phyloP scores from a whole-genome alignment of 2,888 invertebrate genomes.

The Tetragonisca angustula region DNA sequence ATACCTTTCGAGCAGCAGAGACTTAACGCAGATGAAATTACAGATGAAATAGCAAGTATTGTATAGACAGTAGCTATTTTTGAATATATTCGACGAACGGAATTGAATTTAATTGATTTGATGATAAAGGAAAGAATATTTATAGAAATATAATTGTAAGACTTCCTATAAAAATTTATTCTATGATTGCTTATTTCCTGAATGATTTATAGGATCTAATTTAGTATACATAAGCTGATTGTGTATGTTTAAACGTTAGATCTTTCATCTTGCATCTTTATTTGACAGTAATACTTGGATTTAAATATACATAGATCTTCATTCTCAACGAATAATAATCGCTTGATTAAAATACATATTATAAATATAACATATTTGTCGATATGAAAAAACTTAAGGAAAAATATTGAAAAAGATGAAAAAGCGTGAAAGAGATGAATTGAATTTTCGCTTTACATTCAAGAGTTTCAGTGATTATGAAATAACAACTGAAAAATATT shows the following conservation, averaged over 20 bases:
- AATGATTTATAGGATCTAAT: neutral
- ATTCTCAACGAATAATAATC: too few species aligned
- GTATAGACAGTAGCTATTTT: neutral
- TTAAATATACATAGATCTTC: slow-evolving; percentile 2
- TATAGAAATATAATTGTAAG: neutral
- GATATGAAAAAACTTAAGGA: neutral
- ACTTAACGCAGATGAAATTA: neutral
- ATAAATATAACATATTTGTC: neutral
- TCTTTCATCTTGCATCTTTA: neutral
- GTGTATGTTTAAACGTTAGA: neutral
- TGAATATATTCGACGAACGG: neutral
- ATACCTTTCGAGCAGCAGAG: neutral
- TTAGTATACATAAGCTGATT: slow-evolving; percentile 1
- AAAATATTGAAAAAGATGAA: neutral
- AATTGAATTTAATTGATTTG: neutral
- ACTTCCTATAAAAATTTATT: neutral
- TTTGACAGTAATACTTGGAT: neutral
- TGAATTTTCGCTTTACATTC: neutral
- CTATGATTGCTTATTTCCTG: neutral
- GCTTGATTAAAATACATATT: neutral
- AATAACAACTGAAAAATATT: neutral
- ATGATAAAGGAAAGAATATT: neutral
- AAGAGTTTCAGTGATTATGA: neutral
- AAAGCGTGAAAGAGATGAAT: neutral
- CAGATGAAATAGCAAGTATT: neutral